Percentiles rank a stretch among this genome's conserved stretches.
Evolutionary conservation across 2,797 vertebrate species (phyloP).

Genomic region (Gobio occitaniae): DNA sequence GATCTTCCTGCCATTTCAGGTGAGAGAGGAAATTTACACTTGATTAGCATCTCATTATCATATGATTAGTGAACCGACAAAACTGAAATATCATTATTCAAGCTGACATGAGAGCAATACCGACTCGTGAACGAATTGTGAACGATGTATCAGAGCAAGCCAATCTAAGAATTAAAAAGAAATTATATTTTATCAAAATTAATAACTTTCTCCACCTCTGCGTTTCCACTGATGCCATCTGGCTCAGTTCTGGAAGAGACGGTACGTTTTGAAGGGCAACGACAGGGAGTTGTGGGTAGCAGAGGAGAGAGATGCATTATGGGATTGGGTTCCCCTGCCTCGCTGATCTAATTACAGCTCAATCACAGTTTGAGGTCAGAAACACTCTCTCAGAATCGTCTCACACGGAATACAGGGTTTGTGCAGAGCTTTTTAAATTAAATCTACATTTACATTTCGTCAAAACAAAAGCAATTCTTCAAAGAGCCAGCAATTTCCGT

Average conservation of each 20-base stretch:
- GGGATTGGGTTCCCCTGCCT: neutral
- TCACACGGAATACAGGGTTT: neutral
- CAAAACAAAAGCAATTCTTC: neutral
- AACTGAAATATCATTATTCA: neutral
- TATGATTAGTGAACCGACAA: neutral
- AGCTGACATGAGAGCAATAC: neutral
- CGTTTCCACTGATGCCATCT: neutral
- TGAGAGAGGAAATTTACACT: neutral
- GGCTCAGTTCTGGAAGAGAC: neutral
- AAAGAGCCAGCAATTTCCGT: neutral
- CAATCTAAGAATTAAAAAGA: neutral
- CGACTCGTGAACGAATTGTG: neutral
- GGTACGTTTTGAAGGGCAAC: neutral
- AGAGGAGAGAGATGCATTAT: slow-evolving; percentile 12
- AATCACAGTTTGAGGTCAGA: neutral
- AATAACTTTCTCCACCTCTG: neutral
- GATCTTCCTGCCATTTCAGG: neutral
- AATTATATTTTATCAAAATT: neutral
- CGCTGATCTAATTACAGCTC: slow-evolving; percentile 12
- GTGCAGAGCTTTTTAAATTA: neutral
- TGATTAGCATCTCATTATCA: slow-evolving; percentile 24
- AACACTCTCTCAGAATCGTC: neutral
- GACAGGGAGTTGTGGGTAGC: slow-evolving; percentile 1
- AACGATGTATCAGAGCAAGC: neutral
- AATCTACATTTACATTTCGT: neutral